Evolutionary conservation across 2,797 vertebrate genomes (phyloP).

Genomic region (Betta splendens): DNA sequence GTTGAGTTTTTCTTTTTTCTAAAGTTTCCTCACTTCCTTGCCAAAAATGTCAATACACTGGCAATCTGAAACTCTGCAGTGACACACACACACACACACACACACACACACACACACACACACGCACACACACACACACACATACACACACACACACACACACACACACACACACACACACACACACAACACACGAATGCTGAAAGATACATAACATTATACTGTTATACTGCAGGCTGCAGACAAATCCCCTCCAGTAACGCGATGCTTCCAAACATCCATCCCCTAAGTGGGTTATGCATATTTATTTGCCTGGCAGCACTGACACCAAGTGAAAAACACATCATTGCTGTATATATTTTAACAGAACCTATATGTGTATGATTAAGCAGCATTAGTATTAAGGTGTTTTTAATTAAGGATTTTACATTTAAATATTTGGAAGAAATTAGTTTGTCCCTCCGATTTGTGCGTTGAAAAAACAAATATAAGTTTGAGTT

Average conservation of each 20-base stretch:
- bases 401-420: conserved; percentile 2
- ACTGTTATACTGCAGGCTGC: conserved; percentile 22
- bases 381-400: background rate
- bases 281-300: conserved; percentile 37
- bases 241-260: conserved; percentile 38
- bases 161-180: background rate
- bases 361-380: too few species aligned
- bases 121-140: background rate
- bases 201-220: conserved; percentile 40
- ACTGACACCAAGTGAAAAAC: conserved; percentile 13
- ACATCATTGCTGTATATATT: background rate
- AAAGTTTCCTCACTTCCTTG: conserved; percentile 20
- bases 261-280: conserved; percentile 27
- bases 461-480: background rate
- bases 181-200: background rate
- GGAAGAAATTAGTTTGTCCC: too few species aligned
- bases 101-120: background rate
- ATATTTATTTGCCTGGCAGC: conserved; percentile 36
- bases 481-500: background rate
- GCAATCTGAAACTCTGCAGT: conserved; percentile 1
- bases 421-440: too few species aligned
- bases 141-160: background rate
- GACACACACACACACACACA: background rate
- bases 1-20: conserved; percentile 3
- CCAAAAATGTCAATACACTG: conserved; percentile 8